Evolutionary conservation across 2,888 invertebrate genomes (phyloP).

Genomic region (Patella caerulea): DNA sequence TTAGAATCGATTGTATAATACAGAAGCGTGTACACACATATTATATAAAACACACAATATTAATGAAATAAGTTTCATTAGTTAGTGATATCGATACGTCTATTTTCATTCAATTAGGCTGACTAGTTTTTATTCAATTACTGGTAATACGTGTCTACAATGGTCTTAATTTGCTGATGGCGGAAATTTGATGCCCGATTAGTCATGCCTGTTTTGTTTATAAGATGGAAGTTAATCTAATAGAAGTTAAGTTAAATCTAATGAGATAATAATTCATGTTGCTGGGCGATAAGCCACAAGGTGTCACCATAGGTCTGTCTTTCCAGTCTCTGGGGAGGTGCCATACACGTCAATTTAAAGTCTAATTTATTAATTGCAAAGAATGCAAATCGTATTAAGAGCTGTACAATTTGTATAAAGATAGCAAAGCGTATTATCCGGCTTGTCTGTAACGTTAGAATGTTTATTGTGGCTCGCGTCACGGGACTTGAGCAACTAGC

Average conservation of each 20-base stretch:
- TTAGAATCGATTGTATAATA: too few relatives aligned
- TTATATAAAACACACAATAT: too few relatives aligned
- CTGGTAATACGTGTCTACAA: too few relatives aligned
- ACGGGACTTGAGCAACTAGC: constrained; percentile 28
- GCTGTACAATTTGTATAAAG: constrained; percentile 53
- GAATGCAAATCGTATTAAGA: constrained; percentile 56
- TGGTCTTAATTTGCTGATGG: too few relatives aligned
- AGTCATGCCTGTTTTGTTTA: constrained; percentile 10
- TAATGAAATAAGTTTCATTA: too few relatives aligned
- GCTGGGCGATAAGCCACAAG: constrained; percentile 6
- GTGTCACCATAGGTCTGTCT: constrained; percentile 3
- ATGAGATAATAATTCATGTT: constrained; percentile 11
- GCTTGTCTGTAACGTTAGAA: constrained; percentile 31
- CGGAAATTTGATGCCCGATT: constrained; percentile 2
- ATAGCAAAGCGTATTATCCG: constrained; percentile 44
- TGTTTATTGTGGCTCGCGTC: constrained; percentile 30
- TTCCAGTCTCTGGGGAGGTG: neutral
- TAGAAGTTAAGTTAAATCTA: constrained; percentile 6
- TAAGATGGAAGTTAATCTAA: constrained; percentile 7
- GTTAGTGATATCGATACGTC: too few relatives aligned
- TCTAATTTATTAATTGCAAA: constrained; percentile 59
- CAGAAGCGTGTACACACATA: too few relatives aligned
- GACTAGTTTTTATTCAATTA: too few relatives aligned
- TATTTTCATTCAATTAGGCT: too few relatives aligned
- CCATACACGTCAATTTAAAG: constrained; percentile 42